Base-by-base conservation (phyloP, 2,888 invertebrate species). In the Diarsia dahlii region DNA sequence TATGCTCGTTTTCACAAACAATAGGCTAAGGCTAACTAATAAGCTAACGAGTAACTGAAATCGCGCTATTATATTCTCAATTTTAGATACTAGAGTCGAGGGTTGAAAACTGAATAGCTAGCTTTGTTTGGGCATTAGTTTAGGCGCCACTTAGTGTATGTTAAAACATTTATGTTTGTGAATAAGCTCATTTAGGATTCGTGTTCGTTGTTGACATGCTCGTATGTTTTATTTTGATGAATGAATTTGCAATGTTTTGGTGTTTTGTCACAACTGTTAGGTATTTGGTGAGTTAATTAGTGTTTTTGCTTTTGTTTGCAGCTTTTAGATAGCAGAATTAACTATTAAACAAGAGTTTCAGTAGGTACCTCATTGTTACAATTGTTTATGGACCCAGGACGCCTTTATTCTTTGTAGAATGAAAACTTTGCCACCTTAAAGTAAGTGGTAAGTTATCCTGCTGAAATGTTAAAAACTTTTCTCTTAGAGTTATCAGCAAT, bases 181-280 rank as follows among this genome's bases (percentile, higher is more conserved):
- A 62, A 74, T 78, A 71, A 74, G 68, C 66, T 54, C 23, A 77
- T 74, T 80, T 81, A 66, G 34, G 10, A 74, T 83, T 74, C 46
- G n/a, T 70, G 48, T 72, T 84, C 50, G 76, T 48, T 56, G 60
- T 67, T 67, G 66, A 67, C 54, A 72, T 58, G 10, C 9, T n/a
- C 34, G 12, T 48, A 39, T 84, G 56, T 63, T 76, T 70, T 54
- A 70, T 76, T 84, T 69, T 48, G 46, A 54, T 76, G 50, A 54
- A 76, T 66, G 23, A 70, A 71, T 83, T 46, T 39, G 34, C 18
- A 70, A 60, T 58, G 39, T 66, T 56, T 45, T 20, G 39, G 9
- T 64, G 9, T 34, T 34, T 45, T 82, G 60, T 20, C 48, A 48
- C 52, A 68, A 46, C n/a, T 64, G 48, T 39, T 68, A n/a, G n/a